Evolutionary conservation across 2,113 vertebrate species (phyloP).

Genomic region (Circaetus gallicus): DNA sequence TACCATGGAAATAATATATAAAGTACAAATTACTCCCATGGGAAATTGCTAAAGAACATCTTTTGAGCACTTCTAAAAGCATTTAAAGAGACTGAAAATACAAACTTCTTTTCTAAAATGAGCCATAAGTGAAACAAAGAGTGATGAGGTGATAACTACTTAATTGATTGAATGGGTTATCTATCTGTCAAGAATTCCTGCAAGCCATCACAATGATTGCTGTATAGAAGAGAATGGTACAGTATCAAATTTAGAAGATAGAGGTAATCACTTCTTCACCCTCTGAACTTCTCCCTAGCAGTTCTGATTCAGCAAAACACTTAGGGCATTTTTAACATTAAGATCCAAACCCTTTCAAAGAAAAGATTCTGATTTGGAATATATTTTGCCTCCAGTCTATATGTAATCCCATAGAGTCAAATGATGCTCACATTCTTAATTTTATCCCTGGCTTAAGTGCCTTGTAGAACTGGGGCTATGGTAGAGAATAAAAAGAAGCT

Average conservation of each 20-base stretch:
- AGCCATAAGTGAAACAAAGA: constrained; percentile 3
- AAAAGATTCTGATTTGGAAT: not conserved
- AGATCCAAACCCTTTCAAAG: not conserved
- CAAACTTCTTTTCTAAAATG: not conserved
- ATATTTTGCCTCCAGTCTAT: not conserved
- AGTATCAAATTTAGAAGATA: not conserved
- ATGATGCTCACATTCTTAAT: not conserved
- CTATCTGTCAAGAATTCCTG: not conserved
- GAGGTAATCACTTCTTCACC: not conserved
- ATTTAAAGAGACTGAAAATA: constrained; percentile 23
- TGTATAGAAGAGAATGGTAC: not conserved
- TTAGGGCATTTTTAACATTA: not conserved
- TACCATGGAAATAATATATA: constrained; percentile 48
- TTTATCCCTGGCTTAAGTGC: not conserved
- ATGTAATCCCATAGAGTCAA: not conserved
- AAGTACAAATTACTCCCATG: not conserved
- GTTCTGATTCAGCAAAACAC: not conserved
- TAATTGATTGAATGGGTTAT: not conserved
- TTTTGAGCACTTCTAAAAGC: constrained; percentile 25
- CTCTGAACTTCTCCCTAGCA: not conserved
- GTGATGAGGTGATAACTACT: not conserved
- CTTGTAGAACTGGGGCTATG: not conserved
- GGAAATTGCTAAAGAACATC: constrained; percentile 6
- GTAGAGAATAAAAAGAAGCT: not conserved
- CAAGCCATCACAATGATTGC: not conserved